Base-by-base conservation (phyloP, 2,797 vertebrate species). In the Gallinago solitaria region DNA sequence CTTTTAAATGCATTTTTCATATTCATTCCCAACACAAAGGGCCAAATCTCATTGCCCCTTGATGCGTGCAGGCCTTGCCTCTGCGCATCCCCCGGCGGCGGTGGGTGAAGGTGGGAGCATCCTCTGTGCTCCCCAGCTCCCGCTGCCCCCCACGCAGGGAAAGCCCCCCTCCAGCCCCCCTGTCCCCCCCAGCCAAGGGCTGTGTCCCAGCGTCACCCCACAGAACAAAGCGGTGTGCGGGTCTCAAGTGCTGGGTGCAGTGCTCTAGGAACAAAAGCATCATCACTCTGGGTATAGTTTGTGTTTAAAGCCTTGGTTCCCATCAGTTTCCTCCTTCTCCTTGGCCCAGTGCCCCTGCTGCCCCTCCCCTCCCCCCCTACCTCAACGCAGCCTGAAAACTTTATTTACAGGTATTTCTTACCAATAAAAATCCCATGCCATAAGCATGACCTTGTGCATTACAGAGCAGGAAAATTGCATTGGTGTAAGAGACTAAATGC, bases 371-470 rank as follows among this genome's bases (percentile, higher is more conserved):
- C 19, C 39, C 2, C 0, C 77, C 28, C 73, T 17, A 35, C 86
- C 27, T n/a, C 57, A 73, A 37, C 27, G 35, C 91, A 23, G 51
- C 32, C 77, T 78, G 80, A 84, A 83, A 81, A 85, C 21, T 83
- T 95, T 93, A 95, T 92, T 93, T 93, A 89, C 96, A 92, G 33
- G 5, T 21, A 8, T 47, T 61, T 45, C 68, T 41, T 57, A 47
- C 24, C 63, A 37, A 32, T 87, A 43, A 80, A 84, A 90, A 87
- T 28, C 15, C 83, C 85, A 39, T 86, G 91, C 83, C 6, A 19
- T 12, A 20, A 71, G 89, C 83, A 9, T 12, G 73, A 75, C 77
- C 60, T 64, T 9, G 87, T 67, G 92, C 19, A 1, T 81, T 35
- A 10, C 24, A 57, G 57, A 91, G 79, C 57, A 17, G 65, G 59